Conservation (phyloP, 2,797 vertebrate species). For the Trachurus trachurus region DNA sequence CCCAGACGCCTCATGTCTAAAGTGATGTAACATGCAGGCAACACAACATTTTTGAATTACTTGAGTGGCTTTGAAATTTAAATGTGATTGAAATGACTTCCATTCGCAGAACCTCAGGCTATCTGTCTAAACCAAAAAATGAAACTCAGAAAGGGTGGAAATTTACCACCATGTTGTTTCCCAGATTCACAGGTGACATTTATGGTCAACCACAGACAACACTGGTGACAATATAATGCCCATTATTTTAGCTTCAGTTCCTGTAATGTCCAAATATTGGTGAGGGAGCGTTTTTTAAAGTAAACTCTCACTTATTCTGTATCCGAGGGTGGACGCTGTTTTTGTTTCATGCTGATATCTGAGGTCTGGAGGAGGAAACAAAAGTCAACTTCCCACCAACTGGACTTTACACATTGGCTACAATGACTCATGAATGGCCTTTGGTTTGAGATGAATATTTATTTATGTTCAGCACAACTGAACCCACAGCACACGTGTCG, state of each 20-base stretch:
- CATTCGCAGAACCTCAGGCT: background rate
- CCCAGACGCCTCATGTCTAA: background rate
- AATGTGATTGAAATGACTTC: background rate
- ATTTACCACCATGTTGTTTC: slow-evolving; percentile 32
- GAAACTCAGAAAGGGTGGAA: slow-evolving; percentile 13
- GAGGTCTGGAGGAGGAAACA: background rate
- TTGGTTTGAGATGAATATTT: slow-evolving; percentile 30
- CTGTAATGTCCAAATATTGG: background rate
- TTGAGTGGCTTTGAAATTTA: background rate
- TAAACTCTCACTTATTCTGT: background rate
- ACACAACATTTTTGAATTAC: slow-evolving; percentile 8
- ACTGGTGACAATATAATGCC: accelerated
- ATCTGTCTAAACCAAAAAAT: background rate
- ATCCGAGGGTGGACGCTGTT: background rate
- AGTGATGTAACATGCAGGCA: background rate
- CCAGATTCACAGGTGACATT: slow-evolving; percentile 14
- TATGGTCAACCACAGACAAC: background rate
- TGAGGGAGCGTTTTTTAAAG: background rate
- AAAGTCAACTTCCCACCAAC: slow-evolving; percentile 13
- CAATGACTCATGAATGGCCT: slow-evolving; percentile 45
- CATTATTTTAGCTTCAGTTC: background rate
- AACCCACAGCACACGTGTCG: background rate
- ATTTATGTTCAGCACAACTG: background rate
- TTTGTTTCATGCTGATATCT: background rate
- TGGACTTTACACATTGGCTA: slow-evolving; percentile 43